A percentile compares a stretch with the other conserved stretches of the same genome.
Conservation (phyloP, 2,888 invertebrate species). For the Stenurella melanura region DNA sequence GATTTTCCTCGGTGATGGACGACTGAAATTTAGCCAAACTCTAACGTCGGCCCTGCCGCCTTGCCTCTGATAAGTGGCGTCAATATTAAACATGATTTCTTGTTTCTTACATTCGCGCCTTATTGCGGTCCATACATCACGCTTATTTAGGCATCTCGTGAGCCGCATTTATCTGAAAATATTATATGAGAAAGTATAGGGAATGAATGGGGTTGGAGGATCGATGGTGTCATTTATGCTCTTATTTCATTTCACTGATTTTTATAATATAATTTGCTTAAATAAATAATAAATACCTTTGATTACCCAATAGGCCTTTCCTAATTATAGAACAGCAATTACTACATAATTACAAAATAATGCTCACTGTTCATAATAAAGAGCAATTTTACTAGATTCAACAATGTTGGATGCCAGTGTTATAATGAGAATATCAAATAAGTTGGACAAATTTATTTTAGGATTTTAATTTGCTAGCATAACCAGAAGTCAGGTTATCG, state of each 20-base stretch:
- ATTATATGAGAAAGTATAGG: conserved; percentile 36
- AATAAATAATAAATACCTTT: too few species aligned
- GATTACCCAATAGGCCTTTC: too few species aligned
- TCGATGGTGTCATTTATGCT: neutral
- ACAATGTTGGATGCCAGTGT: too few species aligned
- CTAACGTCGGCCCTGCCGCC: conserved; percentile 22
- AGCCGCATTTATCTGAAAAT: conserved; percentile 64
- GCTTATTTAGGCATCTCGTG: conserved; percentile 68
- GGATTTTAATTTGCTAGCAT: too few species aligned
- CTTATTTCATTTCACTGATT: neutral
- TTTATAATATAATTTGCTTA: neutral
- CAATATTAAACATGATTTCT: conserved; percentile 72
- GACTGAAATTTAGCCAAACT: conserved; percentile 70
- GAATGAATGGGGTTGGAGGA: neutral
- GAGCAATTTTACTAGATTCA: too few species aligned
- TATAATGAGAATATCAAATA: too few species aligned
- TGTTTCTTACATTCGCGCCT: conserved; percentile 71
- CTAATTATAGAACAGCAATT: too few species aligned
- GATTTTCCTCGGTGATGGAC: conserved; percentile 72
- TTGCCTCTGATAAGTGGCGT: conserved; percentile 69
- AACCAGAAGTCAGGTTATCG: too few species aligned
- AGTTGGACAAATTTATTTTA: too few species aligned
- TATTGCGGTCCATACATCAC: conserved; percentile 70
- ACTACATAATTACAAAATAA: too few species aligned
- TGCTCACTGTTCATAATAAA: too few species aligned